A percentile compares a stretch with the other conserved stretches of the same genome.
phyloP scores from a whole-genome alignment of 2,888 invertebrate species.

The Orthonevra nobilis region DNA sequence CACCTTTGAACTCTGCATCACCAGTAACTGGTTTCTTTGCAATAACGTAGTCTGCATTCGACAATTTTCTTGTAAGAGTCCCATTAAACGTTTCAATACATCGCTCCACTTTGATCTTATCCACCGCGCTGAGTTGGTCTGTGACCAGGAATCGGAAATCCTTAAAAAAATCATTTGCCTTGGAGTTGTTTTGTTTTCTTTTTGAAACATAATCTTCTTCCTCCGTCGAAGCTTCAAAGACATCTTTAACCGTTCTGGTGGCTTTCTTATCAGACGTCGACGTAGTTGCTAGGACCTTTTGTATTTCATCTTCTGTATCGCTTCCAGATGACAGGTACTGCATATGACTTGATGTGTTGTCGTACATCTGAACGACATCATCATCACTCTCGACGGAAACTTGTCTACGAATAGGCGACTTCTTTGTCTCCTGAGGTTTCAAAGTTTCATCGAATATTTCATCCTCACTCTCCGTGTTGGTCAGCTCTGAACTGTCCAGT shows the following conservation, averaged over 20 bases:
- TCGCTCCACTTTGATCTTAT: conserved; percentile 69
- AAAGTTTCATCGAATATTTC: conserved; percentile 75
- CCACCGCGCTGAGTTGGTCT: conserved; percentile 63
- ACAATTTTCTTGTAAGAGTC: conserved; percentile 16
- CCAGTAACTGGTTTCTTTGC: conserved; percentile 30
- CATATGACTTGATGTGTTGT: not conserved
- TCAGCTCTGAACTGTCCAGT: conserved; percentile 73
- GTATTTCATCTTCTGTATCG: conserved; percentile 79
- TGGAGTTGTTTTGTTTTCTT: conserved; percentile 12
- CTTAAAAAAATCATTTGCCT: conserved; percentile 62
- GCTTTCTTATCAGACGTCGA: conserved; percentile 16
- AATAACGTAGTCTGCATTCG: conserved; percentile 69
- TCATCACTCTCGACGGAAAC: conserved; percentile 3
- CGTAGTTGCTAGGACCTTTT: conserved; percentile 71
- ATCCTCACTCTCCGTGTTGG: conserved; percentile 77
- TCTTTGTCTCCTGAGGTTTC: conserved; percentile 59
- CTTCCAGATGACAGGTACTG: conserved; percentile 72
- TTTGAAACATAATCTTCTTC: conserved; percentile 77
- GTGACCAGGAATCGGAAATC: conserved; percentile 70
- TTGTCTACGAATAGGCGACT: not conserved
- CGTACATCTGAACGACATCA: conserved; percentile 37
- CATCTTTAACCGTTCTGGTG: conserved; percentile 36
- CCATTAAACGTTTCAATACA: conserved; percentile 70
- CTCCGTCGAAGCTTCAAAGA: conserved; percentile 77
- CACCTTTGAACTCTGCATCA: conserved; percentile 50